Conservation (phyloP, 2,797 vertebrate species). For the Syndactyla subalaris region DNA sequence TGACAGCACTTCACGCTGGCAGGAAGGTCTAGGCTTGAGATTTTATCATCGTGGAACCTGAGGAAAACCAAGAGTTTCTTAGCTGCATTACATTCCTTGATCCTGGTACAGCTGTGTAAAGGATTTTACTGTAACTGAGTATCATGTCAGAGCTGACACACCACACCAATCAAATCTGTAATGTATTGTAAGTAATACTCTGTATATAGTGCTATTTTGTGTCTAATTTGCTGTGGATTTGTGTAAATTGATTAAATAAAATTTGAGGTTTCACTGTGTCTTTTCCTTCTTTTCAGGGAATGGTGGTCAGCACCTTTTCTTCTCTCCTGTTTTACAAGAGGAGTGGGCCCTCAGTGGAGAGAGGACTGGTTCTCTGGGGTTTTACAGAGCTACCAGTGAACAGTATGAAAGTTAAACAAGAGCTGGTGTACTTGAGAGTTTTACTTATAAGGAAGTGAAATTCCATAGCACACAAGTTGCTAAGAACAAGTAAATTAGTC, state of each 20-base stretch:
- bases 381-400: not conserved
- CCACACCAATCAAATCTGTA: conserved; percentile 59
- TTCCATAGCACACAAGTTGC: not conserved
- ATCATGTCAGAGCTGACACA: conserved; percentile 37
- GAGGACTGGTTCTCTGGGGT: not conserved
- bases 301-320: not conserved
- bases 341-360: not conserved
- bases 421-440: not conserved
- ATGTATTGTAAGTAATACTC: conserved; percentile 74
- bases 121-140: conserved; percentile 8
- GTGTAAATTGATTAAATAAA: conserved; percentile 76
- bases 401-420: not conserved
- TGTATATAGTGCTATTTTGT: conserved; percentile 75
- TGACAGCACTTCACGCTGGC: not conserved
- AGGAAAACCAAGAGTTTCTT: not conserved
- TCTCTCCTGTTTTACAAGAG: not conserved
- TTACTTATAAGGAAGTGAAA: not conserved
- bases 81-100: conserved; percentile 12
- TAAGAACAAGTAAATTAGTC: not conserved
- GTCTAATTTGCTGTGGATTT: conserved; percentile 69
- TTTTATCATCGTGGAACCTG: not conserved
- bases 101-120: not conserved
- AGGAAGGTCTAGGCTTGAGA: not conserved
- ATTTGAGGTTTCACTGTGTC: conserved; percentile 46
- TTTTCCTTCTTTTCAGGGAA: not conserved